Evolutionary conservation across 23 tunicate genomes (phyloP).

Genomic region (Halocynthia aurantium): DNA sequence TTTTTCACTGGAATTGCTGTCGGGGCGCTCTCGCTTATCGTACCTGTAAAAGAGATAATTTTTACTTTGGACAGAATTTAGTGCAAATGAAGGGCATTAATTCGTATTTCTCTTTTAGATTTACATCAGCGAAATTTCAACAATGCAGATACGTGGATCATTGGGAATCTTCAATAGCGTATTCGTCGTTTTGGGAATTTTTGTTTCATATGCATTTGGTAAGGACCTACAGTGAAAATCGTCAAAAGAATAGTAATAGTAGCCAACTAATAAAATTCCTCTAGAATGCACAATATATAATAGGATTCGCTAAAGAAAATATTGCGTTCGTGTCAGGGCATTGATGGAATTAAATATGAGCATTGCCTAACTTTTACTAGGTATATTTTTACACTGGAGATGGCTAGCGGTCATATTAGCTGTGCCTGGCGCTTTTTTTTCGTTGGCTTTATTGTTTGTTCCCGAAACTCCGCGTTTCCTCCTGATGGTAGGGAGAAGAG

Average conservation of each 20-base stretch:
- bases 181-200: slow-evolving; percentile 36
- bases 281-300: too few species aligned
- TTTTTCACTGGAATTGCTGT: slow-evolving; percentile 42
- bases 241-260: too few species aligned
- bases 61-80: background rate
- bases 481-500: slow-evolving; percentile 22
- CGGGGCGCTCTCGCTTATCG: slow-evolving; percentile 42
- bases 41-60: slow-evolving; percentile 36
- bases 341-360: too few species aligned
- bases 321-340: too few species aligned
- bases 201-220: slow-evolving; percentile 36
- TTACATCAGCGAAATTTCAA: slow-evolving; percentile 41
- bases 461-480: slow-evolving; percentile 54
- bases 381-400: slow-evolving; percentile 44
- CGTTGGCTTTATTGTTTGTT: slow-evolving; percentile 24
- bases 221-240: background rate
- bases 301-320: too few species aligned
- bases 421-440: slow-evolving; percentile 1
- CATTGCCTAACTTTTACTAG: background rate
- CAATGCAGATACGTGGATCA: slow-evolving; percentile 29
- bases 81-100: too few species aligned
- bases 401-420: slow-evolving; percentile 37
- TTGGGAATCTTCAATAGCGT: slow-evolving; percentile 50
- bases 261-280: too few species aligned
- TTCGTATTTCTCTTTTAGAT: slow-evolving; percentile 6